phyloP scores from a whole-genome alignment of 2,888 invertebrate genomes.

The Brenthis daphne region DNA sequence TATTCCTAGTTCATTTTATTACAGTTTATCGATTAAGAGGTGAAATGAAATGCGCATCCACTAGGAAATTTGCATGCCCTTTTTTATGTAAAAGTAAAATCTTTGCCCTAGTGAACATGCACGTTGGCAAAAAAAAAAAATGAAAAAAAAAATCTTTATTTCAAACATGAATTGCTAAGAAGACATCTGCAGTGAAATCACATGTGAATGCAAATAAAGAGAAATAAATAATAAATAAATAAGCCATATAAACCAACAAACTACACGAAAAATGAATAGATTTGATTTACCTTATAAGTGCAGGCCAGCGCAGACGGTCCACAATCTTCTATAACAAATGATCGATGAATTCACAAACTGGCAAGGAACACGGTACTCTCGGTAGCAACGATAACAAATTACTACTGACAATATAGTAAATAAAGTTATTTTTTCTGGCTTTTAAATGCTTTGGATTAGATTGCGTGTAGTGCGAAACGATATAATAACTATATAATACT shows the following conservation, averaged over 20 bases:
- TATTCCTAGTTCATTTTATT: constrained; percentile 6
- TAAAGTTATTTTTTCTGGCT: constrained; percentile 24
- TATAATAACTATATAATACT: constrained; percentile 30
- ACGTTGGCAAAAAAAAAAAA: constrained; percentile 38
- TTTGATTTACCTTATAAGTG: constrained; percentile 63
- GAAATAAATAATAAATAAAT: constrained; percentile 77
- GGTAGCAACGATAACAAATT: constrained; percentile 36
- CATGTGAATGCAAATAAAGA: constrained; percentile 78
- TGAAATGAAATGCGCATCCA: constrained; percentile 79
- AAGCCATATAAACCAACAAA: constrained; percentile 77
- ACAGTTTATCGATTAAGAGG: constrained; percentile 6
- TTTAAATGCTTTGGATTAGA: constrained; percentile 41
- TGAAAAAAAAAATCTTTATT: constrained; percentile 28
- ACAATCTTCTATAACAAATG: constrained; percentile 57
- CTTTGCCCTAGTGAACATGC: constrained; percentile 56
- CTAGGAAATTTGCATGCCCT: constrained; percentile 58
- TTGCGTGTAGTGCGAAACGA: constrained; percentile 53
- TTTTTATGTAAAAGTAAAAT: constrained; percentile 17
- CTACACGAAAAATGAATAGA: constrained; percentile 61
- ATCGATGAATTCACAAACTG: constrained; percentile 47
- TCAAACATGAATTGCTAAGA: constrained; percentile 74
- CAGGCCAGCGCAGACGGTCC: constrained; percentile 47
- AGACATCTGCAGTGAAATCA: constrained; percentile 80
- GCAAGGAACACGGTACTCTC: constrained; percentile 41
- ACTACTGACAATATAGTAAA: constrained; percentile 42